Percentiles rank a stretch among this genome's conserved stretches.
phyloP scores from a whole-genome alignment of 2,797 vertebrate species.

The Gymnocypris eckloni region DNA sequence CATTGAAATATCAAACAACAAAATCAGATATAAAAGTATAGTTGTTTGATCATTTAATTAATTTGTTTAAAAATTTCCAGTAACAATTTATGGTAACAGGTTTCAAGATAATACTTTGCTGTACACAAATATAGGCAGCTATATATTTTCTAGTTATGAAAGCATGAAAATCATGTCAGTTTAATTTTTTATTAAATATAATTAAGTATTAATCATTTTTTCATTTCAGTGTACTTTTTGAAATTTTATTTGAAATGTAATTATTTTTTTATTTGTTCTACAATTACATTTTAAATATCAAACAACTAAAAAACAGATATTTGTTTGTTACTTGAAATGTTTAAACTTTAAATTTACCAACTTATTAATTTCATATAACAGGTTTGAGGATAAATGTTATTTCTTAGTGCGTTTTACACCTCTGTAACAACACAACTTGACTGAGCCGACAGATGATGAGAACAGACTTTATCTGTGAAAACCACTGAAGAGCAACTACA shows the following conservation, averaged over 20 bases:
- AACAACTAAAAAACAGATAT: background rate
- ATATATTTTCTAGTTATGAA: background rate
- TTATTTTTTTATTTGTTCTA: background rate
- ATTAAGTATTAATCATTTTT: background rate
- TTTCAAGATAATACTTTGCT: background rate
- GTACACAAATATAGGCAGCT: too few relatives aligned
- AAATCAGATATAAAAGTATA: background rate
- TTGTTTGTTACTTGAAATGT: background rate
- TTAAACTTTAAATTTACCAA: background rate
- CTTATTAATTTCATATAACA: background rate
- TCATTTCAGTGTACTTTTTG: background rate
- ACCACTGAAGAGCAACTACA: constrained; percentile 61
- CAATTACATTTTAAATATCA: background rate
- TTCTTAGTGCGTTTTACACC: background rate
- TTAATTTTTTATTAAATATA: background rate
- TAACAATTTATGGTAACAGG: background rate
- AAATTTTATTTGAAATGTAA: background rate
- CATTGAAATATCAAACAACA: background rate
- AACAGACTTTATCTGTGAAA: constrained; percentile 29
- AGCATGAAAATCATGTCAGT: background rate
- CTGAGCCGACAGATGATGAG: background rate
- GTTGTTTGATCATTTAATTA: background rate
- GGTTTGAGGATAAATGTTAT: background rate
- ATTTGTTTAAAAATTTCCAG: background rate
- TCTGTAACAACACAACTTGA: constrained; percentile 11